Evolutionary conservation across 2,797 vertebrate genomes (phyloP), one percentile per base, ranked within the genome.

Genomic region (Crocodylus rhombifer): DNA sequence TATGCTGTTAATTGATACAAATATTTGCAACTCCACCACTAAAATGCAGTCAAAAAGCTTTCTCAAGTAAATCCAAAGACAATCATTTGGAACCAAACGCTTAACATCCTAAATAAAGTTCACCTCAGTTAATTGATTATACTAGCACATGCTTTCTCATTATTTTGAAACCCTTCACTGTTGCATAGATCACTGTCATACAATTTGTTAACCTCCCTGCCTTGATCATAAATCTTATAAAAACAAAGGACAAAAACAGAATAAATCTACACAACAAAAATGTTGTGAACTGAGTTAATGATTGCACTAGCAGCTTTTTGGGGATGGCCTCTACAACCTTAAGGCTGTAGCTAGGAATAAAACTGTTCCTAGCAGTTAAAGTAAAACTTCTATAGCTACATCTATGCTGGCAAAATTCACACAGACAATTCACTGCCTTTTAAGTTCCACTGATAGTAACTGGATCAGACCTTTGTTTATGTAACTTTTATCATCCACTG

Each of bases 21-120:
- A 86, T 1, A 1, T 3, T 51, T 77, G 18, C 18, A 51, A 36
- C 9, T 14, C 10, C 56, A 13, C 74, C 17, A 51, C 77, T 86
- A 77, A 88, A 80, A 86, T 13, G n/a, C 20, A 62, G 21, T 56
- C 73, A 90, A 80, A 80, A 80, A 16, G 36, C 8, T 57, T 85
- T 77, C 25, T 74, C 30, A 56, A 28, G 26, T 77, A 71, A 73
- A 85, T 65, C 18, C 28, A 86, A 16, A 56, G 17, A 61, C 6
- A 13, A 20, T 18, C 4, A 7, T n/a, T 51, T 77, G 61, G 83
- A 80, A 89, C 12, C 2, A 83, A n/a, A 25, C 56, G 1, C 23
- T 16, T 13, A 6, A 13, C 74, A 63, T 67, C 23, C 36, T 73
- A 4, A 51, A 51, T 51, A 51, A 51, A 10, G 9, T 51, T 51